Evolutionary conservation across 2,888 invertebrate genomes (phyloP).

Genomic region (Dicycla oo): DNA sequence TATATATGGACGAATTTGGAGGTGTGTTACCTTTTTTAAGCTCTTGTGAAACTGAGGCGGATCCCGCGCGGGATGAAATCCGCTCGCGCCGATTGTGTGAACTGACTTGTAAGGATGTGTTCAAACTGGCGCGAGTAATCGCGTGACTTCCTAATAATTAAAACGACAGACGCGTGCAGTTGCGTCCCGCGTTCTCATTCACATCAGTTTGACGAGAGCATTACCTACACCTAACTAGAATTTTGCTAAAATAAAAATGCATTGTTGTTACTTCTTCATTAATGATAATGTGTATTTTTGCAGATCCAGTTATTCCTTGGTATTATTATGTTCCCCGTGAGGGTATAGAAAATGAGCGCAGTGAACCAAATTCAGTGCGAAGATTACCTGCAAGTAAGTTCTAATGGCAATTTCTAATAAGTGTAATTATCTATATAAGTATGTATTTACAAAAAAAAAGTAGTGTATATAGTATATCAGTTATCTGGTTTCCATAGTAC

Average conservation of each 20-base stretch:
- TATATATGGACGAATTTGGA: constrained; percentile 95
- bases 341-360: constrained; percentile 93
- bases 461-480: too few species aligned
- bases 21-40: constrained; percentile 84
- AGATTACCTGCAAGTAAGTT: constrained; percentile 91
- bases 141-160: neutral
- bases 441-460: too few species aligned
- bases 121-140: neutral
- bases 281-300: constrained; percentile 61
- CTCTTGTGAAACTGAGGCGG: neutral
- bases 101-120: neutral
- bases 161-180: neutral
- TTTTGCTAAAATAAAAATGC: too few species aligned
- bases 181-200: neutral
- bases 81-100: neutral
- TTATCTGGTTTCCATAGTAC: too few species aligned
- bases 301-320: constrained; percentile 98
- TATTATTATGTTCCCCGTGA: constrained; percentile 96
- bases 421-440: too few species aligned
- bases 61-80: neutral
- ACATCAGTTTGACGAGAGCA: neutral
- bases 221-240: neutral
- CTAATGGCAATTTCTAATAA: too few species aligned
- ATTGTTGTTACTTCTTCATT: neutral
- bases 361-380: constrained; percentile 92